Conservation (phyloP, 2,113 vertebrate genomes). For the Polypterus bichir region DNA sequence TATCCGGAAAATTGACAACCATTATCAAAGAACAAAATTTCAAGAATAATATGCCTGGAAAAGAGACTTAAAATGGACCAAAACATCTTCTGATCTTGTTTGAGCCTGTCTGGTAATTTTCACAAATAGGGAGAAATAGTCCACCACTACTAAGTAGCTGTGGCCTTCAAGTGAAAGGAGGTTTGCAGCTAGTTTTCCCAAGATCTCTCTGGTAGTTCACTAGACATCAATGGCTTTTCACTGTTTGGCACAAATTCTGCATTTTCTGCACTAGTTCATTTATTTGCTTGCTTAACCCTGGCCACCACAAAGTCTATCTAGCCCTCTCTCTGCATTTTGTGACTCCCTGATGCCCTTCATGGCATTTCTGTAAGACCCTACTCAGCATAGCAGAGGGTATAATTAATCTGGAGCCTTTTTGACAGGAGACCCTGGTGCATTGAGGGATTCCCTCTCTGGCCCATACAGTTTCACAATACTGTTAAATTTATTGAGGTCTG, state of each 20-base stretch:
- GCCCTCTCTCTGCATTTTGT: conserved; percentile 8
- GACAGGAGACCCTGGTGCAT: neutral
- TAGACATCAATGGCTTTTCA: no score
- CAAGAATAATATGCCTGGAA: no score
- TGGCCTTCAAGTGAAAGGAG: no score
- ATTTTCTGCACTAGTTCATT: conserved; percentile 12
- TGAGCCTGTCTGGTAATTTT: no score
- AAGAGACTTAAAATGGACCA: no score
- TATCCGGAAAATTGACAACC: no score
- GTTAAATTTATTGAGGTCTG: neutral
- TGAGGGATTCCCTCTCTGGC: conserved; percentile 8
- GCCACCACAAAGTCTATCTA: conserved; percentile 11
- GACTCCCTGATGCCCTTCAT: conserved; percentile 12
- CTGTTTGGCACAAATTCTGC: conserved; percentile 9
- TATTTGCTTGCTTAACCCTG: conserved; percentile 7
- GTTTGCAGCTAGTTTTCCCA: no score
- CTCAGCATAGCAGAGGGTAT: conserved; percentile 16
- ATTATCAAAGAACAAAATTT: no score
- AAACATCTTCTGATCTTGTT: no score
- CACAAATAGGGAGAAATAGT: no score
- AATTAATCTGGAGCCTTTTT: conserved; percentile 7
- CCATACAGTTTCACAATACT: neutral
- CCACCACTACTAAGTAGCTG: no score
- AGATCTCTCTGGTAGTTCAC: no score
- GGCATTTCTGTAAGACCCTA: conserved; percentile 5